A percentile compares a stretch with the other conserved stretches of the same genome.
phyloP scores from a whole-genome alignment of 2,113 vertebrate species.

The Cephalophus harveyi region DNA sequence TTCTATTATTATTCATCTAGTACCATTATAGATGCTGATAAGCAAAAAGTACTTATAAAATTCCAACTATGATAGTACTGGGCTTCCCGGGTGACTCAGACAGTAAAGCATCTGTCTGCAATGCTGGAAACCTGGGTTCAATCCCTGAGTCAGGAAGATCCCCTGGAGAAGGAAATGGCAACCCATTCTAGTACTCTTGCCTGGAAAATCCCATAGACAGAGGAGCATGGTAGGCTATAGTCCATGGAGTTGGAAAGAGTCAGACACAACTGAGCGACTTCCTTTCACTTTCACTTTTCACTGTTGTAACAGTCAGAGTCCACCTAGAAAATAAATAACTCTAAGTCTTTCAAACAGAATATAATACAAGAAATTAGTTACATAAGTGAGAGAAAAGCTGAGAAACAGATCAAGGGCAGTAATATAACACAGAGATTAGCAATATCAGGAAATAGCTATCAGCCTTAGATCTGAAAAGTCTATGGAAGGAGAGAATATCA shows the following conservation, averaged over 20 bases:
- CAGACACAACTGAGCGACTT: neutral
- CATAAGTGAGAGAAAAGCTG: neutral
- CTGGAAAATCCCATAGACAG: neutral
- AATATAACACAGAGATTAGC: neutral
- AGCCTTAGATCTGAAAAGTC: neutral
- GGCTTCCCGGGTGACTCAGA: neutral
- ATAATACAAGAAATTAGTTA: neutral
- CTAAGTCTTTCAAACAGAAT: neutral
- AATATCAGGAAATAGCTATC: neutral
- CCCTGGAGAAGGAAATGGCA: neutral
- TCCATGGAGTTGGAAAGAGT: neutral
- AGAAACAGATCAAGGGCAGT: neutral
- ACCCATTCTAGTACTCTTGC: neutral
- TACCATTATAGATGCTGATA: neutral
- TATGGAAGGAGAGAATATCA: neutral
- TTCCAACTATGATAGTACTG: neutral
- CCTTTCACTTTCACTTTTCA: neutral
- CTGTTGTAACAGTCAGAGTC: neutral
- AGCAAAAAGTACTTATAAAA: neutral
- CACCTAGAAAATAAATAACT: neutral
- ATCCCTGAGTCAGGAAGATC: neutral
- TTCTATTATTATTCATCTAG: neutral
- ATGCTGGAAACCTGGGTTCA: neutral
- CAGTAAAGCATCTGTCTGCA: neutral
- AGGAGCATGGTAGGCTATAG: neutral